These are phyloP conservation scores for Dasyurus viverrinus DNA, from an alignment of 2,113 vertebrate genomes.

Conservation along the genomic window DNA sequence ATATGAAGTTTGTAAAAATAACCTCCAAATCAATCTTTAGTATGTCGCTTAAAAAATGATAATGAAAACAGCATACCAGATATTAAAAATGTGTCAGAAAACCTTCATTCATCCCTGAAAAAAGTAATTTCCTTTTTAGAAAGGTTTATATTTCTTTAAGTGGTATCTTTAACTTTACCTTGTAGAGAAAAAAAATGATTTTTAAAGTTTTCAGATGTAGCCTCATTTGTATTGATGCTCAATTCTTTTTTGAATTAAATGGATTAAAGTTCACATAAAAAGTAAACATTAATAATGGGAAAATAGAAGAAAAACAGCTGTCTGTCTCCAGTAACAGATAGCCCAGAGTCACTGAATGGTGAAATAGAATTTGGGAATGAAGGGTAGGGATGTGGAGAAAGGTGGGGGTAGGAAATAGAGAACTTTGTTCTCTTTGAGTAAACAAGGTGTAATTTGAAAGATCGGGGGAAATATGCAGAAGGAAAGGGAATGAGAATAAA, in stretches of 20 bases:
- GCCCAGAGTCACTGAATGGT: neutral
- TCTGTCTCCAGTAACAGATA: neutral
- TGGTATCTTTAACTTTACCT: neutral
- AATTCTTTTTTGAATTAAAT: neutral
- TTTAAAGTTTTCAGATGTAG: neutral
- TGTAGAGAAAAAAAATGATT: neutral
- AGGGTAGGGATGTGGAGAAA: no score
- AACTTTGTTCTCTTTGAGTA: neutral
- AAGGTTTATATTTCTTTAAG: neutral
- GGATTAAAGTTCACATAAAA: neutral
- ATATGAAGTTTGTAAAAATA: neutral
- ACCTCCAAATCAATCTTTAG: neutral
- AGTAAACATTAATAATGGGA: neutral
- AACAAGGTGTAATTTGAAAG: neutral
- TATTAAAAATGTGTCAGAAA: neutral
- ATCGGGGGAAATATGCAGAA: neutral
- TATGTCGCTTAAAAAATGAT: neutral
- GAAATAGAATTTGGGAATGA: neutral
- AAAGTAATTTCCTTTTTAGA: neutral
- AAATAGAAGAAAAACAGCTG: constrained; percentile 1
- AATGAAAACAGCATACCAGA: neutral
- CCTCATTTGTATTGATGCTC: neutral
- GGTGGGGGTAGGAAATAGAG: neutral
- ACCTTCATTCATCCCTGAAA: neutral
- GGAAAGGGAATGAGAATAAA: neutral